Percentiles rank a stretch among this genome's conserved stretches.
These are phyloP conservation scores for Anoplius nigerrimus DNA, from an alignment of 2,888 invertebrate genomes.

Conservation along the genomic window DNA sequence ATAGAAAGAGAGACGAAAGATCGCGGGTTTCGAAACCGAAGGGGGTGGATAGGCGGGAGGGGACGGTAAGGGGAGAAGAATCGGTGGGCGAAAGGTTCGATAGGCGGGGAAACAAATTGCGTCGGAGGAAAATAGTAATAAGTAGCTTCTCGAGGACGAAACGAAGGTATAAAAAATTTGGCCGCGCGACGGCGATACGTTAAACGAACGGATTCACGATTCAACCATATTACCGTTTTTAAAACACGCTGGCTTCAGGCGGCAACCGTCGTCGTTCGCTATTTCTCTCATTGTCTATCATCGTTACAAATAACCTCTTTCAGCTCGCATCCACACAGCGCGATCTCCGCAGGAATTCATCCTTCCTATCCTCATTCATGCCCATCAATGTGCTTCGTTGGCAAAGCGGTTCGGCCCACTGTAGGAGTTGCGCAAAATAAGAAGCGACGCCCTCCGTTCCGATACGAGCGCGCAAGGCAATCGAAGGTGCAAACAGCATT, in stretches of 20 bases:
- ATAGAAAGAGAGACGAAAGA: slow-evolving; percentile 4
- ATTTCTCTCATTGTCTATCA: not conserved
- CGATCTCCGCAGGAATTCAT: not conserved
- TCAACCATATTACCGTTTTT: slow-evolving; percentile 66
- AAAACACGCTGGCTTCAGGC: slow-evolving; percentile 40
- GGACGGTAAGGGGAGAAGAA: not conserved
- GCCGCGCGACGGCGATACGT: slow-evolving; percentile 39
- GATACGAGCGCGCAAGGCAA: too few relatives aligned
- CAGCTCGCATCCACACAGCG: slow-evolving; percentile 16
- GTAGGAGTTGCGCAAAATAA: too few relatives aligned
- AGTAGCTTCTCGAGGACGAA: slow-evolving; percentile 18
- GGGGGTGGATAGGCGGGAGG: too few relatives aligned
- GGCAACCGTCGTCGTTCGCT: slow-evolving; percentile 32
- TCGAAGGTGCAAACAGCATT: not conserved
- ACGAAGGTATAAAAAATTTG: slow-evolving; percentile 31
- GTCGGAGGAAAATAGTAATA: too few relatives aligned
- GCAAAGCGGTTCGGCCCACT: too few relatives aligned
- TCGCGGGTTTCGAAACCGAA: not conserved
- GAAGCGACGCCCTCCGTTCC: too few relatives aligned
- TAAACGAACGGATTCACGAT: slow-evolving; percentile 68
- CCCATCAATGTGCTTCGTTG: not conserved
- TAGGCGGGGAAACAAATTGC: not conserved
- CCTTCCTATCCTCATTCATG: not conserved
- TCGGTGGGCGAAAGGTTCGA: not conserved
- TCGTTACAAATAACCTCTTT: too few relatives aligned